These are phyloP conservation scores for Drosophila imparisetae DNA, from an alignment of 2,888 invertebrate species.

Conservation along the genomic window DNA sequence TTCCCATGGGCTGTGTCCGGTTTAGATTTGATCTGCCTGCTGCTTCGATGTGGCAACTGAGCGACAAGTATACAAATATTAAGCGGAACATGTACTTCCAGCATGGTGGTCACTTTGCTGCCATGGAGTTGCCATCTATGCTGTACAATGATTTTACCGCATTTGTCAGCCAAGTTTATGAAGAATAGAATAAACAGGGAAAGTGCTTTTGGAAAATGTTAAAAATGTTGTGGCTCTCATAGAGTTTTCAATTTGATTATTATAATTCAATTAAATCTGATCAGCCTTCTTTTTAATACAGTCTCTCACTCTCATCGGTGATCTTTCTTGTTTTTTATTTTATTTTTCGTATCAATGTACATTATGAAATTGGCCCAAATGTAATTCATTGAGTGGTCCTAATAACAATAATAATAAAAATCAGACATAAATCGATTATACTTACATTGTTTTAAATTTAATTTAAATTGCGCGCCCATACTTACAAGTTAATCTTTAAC, in stretches of 20 bases:
- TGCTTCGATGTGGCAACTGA: conserved; percentile 87
- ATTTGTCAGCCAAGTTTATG: conserved; percentile 85
- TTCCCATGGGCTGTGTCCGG: conserved; percentile 90
- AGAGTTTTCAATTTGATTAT: not conserved
- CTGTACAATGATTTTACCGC: conserved; percentile 89
- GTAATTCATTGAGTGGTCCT: not conserved
- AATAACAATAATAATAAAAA: not conserved
- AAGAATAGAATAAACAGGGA: not conserved
- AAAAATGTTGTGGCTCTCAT: not conserved
- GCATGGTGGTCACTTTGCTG: conserved; percentile 94
- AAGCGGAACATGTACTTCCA: conserved; percentile 88
- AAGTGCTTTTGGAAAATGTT: not conserved
- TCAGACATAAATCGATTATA: not conserved
- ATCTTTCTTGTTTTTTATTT: not conserved
- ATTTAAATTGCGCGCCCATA: conserved; percentile 26
- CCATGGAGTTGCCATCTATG: conserved; percentile 90
- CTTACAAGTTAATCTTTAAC: not conserved
- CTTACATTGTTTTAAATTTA: not conserved
- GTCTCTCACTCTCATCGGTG: not conserved
- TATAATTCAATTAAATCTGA: not conserved
- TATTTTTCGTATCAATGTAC: not conserved
- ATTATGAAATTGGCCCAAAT: not conserved
- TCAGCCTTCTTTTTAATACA: not conserved
- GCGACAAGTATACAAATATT: conserved; percentile 88
- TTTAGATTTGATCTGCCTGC: conserved; percentile 89